Evolutionary conservation across 2,888 invertebrate species (phyloP).

Genomic region (Pseudococcus longispinus): DNA sequence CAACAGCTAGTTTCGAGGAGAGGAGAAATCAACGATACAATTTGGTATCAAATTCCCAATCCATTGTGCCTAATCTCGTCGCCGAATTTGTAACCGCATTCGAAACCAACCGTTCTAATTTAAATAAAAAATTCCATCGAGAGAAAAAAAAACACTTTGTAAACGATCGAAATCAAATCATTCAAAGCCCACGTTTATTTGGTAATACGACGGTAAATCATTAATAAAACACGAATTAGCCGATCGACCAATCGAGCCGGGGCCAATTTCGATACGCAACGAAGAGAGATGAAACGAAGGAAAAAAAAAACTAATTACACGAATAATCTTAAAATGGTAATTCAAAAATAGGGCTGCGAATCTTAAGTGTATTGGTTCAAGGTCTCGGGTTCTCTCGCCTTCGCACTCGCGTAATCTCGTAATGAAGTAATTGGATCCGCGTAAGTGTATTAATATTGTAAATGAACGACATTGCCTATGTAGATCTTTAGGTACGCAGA

Average conservation of each 20-base stretch:
- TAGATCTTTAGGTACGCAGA: background rate
- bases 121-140: background rate
- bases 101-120: background rate
- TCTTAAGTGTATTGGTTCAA: background rate
- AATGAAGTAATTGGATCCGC: conserved; percentile 17
- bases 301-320: conserved; percentile 16
- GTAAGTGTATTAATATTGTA: background rate
- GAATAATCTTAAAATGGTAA: conserved; percentile 14
- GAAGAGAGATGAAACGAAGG: background rate
- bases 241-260: background rate
- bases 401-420: background rate
- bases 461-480: background rate
- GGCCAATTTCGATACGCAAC: background rate
- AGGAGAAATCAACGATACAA: background rate
- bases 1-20: too few species aligned
- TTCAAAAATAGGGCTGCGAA: conserved; percentile 31
- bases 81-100: background rate
- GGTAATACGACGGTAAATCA: background rate
- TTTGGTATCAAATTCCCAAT: background rate
- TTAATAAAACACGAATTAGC: conserved; percentile 12
- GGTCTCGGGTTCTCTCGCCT: conserved; percentile 13
- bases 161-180: background rate
- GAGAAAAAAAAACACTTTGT: background rate
- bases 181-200: background rate
- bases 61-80: too few species aligned